phyloP scores from a whole-genome alignment of 2,888 invertebrate genomes.

The Plagiodera versicolora region DNA sequence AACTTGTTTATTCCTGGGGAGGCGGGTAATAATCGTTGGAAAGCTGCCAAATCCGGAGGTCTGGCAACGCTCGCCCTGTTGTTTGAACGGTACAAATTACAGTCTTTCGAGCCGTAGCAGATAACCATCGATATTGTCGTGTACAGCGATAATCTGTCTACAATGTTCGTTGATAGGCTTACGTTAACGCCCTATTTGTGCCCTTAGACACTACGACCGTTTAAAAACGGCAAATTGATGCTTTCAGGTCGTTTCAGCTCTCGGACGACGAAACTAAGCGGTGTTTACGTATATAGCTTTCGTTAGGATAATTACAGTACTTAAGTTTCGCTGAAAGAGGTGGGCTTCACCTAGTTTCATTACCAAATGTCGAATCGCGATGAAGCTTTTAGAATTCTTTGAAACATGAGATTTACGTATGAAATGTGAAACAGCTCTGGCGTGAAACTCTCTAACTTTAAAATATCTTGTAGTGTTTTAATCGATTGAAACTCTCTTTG shows the following conservation, averaged over 20 bases:
- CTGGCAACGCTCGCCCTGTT: neutral
- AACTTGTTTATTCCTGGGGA: no score
- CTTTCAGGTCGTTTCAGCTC: slow-evolving; percentile 17
- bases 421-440: no score
- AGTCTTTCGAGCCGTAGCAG: slow-evolving; percentile 30
- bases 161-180: neutral
- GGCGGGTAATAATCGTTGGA: neutral
- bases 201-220: neutral
- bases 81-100: slow-evolving; percentile 25
- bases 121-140: slow-evolving; percentile 23
- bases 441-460: no score
- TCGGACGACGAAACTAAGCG: neutral
- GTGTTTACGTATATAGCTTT: neutral
- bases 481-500: no score
- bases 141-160: slow-evolving; percentile 21
- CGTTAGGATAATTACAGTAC: neutral
- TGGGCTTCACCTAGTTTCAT: neutral
- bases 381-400: no score
- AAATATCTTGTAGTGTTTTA: no score
- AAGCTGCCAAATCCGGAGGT: neutral
- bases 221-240: slow-evolving; percentile 18
- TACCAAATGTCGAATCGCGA: no score
- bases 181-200: neutral
- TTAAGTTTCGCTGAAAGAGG: neutral
- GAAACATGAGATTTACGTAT: no score